Evolutionary conservation across 2,797 vertebrate genomes (phyloP).

Genomic region (Carapus acus): DNA sequence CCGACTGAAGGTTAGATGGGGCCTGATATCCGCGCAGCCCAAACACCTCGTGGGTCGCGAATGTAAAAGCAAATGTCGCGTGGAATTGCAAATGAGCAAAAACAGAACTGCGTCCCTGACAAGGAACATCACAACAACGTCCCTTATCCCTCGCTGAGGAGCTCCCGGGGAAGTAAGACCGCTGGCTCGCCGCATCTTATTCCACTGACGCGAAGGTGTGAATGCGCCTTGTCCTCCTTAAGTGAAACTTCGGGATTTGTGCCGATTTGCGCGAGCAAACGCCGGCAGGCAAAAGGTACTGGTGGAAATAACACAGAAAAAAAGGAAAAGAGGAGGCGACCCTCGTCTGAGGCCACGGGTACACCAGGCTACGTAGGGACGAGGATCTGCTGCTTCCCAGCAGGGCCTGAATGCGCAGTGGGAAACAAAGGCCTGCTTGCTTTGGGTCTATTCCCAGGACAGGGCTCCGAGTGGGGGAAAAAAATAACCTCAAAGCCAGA

Average conservation of each 20-base stretch:
- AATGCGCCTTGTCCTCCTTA: too few relatives aligned
- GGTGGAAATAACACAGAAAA: constrained; percentile 1
- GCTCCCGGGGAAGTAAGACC: too few relatives aligned
- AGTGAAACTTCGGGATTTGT: too few relatives aligned
- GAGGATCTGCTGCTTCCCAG: constrained; percentile 56
- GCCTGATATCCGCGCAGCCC: constrained; percentile 9
- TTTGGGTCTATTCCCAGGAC: constrained; percentile 75
- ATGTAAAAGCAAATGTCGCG: too few relatives aligned
- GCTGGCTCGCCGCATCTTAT: too few relatives aligned
- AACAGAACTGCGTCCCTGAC: too few relatives aligned
- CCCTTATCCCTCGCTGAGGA: too few relatives aligned
- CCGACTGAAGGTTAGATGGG: constrained; percentile 33
- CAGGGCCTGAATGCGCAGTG: constrained; percentile 45
- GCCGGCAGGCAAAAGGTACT: constrained; percentile 29
- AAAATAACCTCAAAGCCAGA: constrained; percentile 35
- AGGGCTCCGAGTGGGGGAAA: constrained; percentile 50
- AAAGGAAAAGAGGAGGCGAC: neutral
- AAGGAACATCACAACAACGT: constrained; percentile 36
- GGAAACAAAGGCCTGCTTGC: constrained; percentile 69
- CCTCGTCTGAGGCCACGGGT: constrained; percentile 12
- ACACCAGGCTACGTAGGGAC: constrained; percentile 40
- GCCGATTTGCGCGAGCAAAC: constrained; percentile 11
- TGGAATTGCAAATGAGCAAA: too few relatives aligned
- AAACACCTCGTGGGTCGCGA: neutral
- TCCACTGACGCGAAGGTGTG: too few relatives aligned